Evolutionary conservation across 1,140 invertebrate species (phyloP), one percentile per base, ranked within the genome.

Genomic region (Pogonognathellus flavescens): DNA sequence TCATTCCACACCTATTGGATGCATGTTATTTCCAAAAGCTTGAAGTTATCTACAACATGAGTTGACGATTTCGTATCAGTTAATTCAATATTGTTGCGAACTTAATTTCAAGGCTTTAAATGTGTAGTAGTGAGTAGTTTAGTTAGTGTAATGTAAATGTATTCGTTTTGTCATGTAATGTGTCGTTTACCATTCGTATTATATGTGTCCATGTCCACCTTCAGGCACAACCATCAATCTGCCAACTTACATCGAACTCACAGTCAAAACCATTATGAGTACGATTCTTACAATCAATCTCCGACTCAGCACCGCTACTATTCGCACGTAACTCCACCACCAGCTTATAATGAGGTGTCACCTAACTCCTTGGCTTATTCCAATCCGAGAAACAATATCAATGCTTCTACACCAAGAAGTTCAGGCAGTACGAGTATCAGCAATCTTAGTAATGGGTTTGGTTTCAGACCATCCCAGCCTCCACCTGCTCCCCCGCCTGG

Each of bases 401-500:
- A 57, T 81, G 81, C 55, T 82, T 82, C 81, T 16, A 82, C 53
- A 55, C 80, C 72, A 25, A 81, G 80, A 81, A 59, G 57, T 82
- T 60, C 81, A 60, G 41, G 31, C 53, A 62, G 31, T 59, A 55
- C 41, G 14, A 59, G 52, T 60, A 31, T 82, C 50, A 82, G 25
- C 57, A 82, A 82, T 49, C 41, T 82, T 53, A 82, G 55, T 31
- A 82, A 82, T 82, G 81, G 81, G 50, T 60, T 82, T 62, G 81
- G 81, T 62, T 82, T 82, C 62, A 80, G 95, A 85, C 96, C 96
- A n/a, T 93, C 95, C 81, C 94, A 95, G 89, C 96, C 96, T 83
- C 96, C 96, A 82, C 96, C 96, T 81, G 95, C 96, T 83, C 96
- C 96, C 14, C 96, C 96, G 70, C 88, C 89, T 59, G 88, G 85